Base-by-base conservation (phyloP, 2,797 vertebrate genomes). In the Sylvilagus floridanus region DNA sequence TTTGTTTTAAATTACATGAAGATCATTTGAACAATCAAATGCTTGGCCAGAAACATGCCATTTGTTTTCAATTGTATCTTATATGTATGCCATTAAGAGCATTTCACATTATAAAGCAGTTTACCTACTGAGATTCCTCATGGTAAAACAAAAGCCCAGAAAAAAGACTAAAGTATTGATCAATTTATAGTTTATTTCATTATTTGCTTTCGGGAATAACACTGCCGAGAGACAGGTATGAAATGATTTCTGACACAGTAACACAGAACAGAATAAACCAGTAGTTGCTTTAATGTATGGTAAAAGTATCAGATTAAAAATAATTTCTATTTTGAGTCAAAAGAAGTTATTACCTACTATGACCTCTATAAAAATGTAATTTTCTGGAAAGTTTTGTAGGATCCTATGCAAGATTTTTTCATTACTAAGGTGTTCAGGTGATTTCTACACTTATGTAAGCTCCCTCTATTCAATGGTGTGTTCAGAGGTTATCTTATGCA, bases 1-100 rank as follows among this genome's bases (percentile, higher is more conserved):
- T 76, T 95, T 37, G 37, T 76, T 95, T 92, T 91, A 65, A 68
- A 17, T 88, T 93, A 42, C 37, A 79, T 57, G 84, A 81, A 93
- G 9, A 52, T 84, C 71, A 75, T 57, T 89, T 79, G n/a, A 69
- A 62, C 1, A 68, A 71, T 60, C 72, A 79, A 92, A 84, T 52
- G 28, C 35, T 94, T 90, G 84, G 42, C 71, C 71, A 68, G 63
- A 90, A 88, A 42, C 4, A 57, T 71, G 17, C n/a, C 52, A 62
- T 50, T 92, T 73, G 7, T 50, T 78, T 85, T 76, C 78, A 85
- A 95, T 65, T 84, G 30, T 85, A 30, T 63, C n/a, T 65, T 77
- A 13, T 57, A 66, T 78, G 16, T 37, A 35, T 47, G 1, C 12
- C 21, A 68, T 65, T 85, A 85, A 82, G 81, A 83, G 73, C 3